Evolutionary conservation across 2,113 vertebrate species (phyloP), one percentile per base, ranked within the genome.

Genomic region (Orthonyx spaldingii): DNA sequence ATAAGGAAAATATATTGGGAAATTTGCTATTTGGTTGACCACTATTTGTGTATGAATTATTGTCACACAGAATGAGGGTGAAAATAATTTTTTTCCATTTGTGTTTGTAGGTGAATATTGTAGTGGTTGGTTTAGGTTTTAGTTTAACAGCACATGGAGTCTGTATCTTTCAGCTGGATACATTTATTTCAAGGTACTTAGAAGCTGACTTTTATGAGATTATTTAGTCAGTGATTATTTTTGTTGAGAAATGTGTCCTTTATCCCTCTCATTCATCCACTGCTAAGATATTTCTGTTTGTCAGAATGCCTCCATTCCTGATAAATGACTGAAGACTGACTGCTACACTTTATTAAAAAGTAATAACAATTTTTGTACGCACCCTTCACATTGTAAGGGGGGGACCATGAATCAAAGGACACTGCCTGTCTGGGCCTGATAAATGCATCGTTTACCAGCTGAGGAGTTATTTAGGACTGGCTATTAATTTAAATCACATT

Each of bases 401-500:
- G 98, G 98, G 97, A 97, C 98, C 98, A 99, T 99, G 99, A 99
- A 99, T 99, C 99, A 99, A 98, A 99, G 98, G 98, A 99, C 99
- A 99, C 98, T 99, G 99, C 98, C 98, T 99, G 99, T 99, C 99
- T 98, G 97, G 98, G 98, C 98, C 99, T 99, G 99, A 99, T 99
- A 99, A 99, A 99, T 99, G 99, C 98, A 98, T 99, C 99, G 98
- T 99, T 99, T 99, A 99, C 99, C 99, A 99, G 99, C 98, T 98
- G 98, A 99, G 99, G 98, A 99, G 99, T 99, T 99, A 99, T 99
- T 99, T 99, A 99, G 99, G 98, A 98, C 98, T 97, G 97, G 99
- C 99, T 99, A 99, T 99, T 99, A 99, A 99, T 99, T 99, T 99
- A 99, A 99, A 99, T 99, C 99, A 99, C 99, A 99, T 99, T 99